Evolutionary conservation across 2,797 vertebrate species (phyloP), one percentile per base, ranked within the genome.

Genomic region (Cygnus olor): DNA sequence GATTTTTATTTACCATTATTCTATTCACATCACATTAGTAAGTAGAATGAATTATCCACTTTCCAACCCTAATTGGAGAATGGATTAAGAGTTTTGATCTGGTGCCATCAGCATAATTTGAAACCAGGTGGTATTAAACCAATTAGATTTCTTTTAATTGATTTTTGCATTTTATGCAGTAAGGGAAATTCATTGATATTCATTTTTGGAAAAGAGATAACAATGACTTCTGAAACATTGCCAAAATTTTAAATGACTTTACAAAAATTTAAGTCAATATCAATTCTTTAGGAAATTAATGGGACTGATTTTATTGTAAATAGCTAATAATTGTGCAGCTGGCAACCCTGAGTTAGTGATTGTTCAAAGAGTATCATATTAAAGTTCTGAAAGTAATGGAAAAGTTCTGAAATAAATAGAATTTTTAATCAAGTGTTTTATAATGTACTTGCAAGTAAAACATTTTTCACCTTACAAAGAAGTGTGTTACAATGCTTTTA

Each of bases 251-350:
- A 53, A 53, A 53, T 16, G 25, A 27, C 51, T 63, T 90, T 56
- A 18, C 40, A 93, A 89, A 95, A 97, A 93, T n/a, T 76, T 90
- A 97, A 96, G 94, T 97, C 96, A 96, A 87, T 96, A 94, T 93
- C 61, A 86, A 73, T 97, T 98, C 94, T 95, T 96, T 94, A 97
- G 63, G 61, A 95, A 97, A 97, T 97, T 97, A 96, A 96, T 93
- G 56, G 66, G 34, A 94, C 63, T 76, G 70, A 93, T 81, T 96
- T 97, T 88, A 95, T 68, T 93, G 74, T 95, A 95, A 97, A 96
- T 90, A 96, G 73, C 86, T 96, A 90, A 44, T 36, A 83, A 95
- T 45, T 93, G 45, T 73, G 42, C 85, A 93, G 53, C 20, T 95
- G 81, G 64, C 57, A 89, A 57, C 17, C 72, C n/a, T 85, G 53